Evolutionary conservation across 2,888 invertebrate species (phyloP).

Genomic region (Apantesis nais): DNA sequence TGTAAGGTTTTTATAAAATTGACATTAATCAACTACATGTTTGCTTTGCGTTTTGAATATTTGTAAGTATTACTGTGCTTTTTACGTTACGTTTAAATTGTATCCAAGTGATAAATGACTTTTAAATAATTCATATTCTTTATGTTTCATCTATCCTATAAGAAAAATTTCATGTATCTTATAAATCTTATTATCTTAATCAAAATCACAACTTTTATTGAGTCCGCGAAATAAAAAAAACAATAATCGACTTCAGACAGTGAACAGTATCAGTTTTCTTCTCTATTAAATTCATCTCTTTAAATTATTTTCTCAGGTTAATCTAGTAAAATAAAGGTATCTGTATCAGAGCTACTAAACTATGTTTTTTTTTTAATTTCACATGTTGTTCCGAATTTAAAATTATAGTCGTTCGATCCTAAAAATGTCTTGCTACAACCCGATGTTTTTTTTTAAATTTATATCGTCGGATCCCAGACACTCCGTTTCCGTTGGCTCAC

Average conservation of each 20-base stretch:
- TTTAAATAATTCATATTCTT: neutral
- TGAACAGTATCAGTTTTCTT: too few relatives aligned
- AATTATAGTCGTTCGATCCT: neutral
- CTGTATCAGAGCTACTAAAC: too few relatives aligned
- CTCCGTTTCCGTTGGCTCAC: neutral
- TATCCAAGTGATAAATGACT: neutral
- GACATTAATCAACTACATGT: slow-evolving; percentile 63
- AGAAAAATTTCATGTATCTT: too few relatives aligned
- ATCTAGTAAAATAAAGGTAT: too few relatives aligned
- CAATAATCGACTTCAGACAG: too few relatives aligned
- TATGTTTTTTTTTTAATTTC: neutral
- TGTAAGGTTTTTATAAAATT: slow-evolving; percentile 55
- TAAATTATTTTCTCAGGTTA: too few relatives aligned
- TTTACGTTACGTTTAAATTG: slow-evolving; percentile 8
- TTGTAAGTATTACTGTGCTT: slow-evolving; percentile 22
- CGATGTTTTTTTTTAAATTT: neutral
- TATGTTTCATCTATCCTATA: neutral
- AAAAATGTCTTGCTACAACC: neutral
- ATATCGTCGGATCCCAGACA: neutral
- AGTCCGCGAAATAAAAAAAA: too few relatives aligned
- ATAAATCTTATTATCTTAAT: too few relatives aligned
- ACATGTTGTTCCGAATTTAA: neutral
- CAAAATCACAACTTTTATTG: too few relatives aligned
- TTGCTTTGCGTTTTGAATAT: slow-evolving; percentile 49
- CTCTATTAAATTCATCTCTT: too few relatives aligned